A percentile compares a stretch with the other conserved stretches of the same genome.
phyloP scores from a whole-genome alignment of 2,113 vertebrate genomes.

The Leptobrachium ailaonicum region DNA sequence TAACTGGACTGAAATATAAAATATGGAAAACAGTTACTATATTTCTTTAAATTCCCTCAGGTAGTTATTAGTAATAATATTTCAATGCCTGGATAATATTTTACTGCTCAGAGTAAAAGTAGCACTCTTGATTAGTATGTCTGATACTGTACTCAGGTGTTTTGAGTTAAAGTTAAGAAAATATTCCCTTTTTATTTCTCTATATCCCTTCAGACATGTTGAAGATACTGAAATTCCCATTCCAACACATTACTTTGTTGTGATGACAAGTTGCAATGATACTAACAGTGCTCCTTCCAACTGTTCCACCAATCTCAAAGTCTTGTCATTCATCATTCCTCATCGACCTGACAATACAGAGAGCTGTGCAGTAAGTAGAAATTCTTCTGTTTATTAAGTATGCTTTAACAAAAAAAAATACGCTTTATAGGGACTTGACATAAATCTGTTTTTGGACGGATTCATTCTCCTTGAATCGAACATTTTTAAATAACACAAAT shows the following conservation, averaged over 20 bases:
- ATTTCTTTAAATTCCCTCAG: conserved; percentile 61
- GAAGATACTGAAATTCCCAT: conserved; percentile 60
- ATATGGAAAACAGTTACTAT: not conserved
- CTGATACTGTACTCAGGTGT: not conserved
- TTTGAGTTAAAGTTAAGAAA: not conserved
- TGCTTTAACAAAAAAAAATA: too few relatives aligned
- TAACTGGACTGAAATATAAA: not conserved
- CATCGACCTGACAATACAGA: conserved; percentile 83
- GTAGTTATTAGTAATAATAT: conserved; percentile 57
- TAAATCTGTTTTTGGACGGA: too few relatives aligned
- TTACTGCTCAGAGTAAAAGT: conserved; percentile 82
- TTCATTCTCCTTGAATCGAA: too few relatives aligned
- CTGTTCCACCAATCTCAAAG: conserved; percentile 72
- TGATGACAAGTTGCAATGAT: conserved; percentile 85
- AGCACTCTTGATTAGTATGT: not conserved
- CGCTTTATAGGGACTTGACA: too few relatives aligned
- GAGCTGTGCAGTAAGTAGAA: conserved; percentile 84
- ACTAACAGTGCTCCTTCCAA: conserved; percentile 53
- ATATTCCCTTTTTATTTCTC: not conserved
- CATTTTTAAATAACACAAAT: too few relatives aligned
- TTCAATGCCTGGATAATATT: conserved; percentile 87
- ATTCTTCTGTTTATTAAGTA: not conserved
- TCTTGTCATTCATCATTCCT: conserved; percentile 81
- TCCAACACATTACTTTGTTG: conserved; percentile 90
- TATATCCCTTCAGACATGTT: conserved; percentile 65